Conservation (phyloP, 2,113 vertebrate genomes). For the Trachemys scripta region DNA sequence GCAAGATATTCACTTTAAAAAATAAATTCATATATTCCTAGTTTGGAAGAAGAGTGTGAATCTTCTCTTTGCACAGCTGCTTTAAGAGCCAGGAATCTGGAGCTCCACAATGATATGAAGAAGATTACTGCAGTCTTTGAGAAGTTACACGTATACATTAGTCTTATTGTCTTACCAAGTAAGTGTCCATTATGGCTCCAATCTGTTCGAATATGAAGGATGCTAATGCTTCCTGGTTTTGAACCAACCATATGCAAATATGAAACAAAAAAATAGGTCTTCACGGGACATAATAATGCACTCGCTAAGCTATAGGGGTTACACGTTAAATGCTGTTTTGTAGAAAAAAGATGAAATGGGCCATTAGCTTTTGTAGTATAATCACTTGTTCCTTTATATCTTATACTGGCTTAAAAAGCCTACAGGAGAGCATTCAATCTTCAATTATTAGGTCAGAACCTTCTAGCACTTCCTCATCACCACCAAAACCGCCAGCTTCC, state of each 20-base stretch:
- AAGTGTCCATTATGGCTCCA: conserved; percentile 67
- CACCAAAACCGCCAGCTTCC: not conserved
- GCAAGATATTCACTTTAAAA: conserved; percentile 50
- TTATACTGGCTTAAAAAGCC: too few relatives aligned
- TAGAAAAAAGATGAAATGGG: not conserved
- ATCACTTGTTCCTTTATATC: not conserved
- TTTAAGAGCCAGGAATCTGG: conserved; percentile 88
- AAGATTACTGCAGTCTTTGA: conserved; percentile 90
- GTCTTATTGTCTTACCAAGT: conserved; percentile 93
- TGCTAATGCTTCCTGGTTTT: not conserved
- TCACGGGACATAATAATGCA: not conserved
- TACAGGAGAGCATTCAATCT: fast-evolving
- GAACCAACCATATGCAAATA: not conserved
- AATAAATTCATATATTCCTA: conserved; percentile 78
- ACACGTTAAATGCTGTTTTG: not conserved
- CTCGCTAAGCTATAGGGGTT: not conserved
- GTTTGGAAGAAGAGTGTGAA: conserved; percentile 96
- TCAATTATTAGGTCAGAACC: not conserved
- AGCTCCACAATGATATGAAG: conserved; percentile 90
- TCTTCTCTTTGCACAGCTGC: conserved; percentile 90
- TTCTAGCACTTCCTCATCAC: not conserved
- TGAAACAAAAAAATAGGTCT: not conserved
- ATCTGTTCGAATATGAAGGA: not conserved
- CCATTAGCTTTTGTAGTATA: not conserved
- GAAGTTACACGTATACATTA: conserved; percentile 91